Evolutionary conservation across 2,113 vertebrate species (phyloP), one percentile per base, ranked within the genome.

Genomic region (Alaudala cheleensis): DNA sequence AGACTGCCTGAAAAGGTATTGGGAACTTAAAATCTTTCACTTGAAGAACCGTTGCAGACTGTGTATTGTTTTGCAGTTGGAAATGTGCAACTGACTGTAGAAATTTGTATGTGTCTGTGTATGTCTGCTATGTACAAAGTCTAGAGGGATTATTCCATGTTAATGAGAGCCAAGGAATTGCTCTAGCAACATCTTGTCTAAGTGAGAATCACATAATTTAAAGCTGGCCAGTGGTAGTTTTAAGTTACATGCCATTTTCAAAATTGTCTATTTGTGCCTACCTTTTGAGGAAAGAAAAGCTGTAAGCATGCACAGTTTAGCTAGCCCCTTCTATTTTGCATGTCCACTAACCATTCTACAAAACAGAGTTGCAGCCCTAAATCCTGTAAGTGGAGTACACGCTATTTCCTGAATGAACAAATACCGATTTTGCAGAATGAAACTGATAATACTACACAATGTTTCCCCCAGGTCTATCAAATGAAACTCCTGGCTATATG

Each of bases 131-230:
- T 21, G 95, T 97, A 95, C 86, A 93, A 98, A 97, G 93, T 97
- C 98, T 95, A 92, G 83, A 88, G 97, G 96, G 97, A 97, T 91
- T 94, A 76, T 84, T 96, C 86, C 93, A 95, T 92, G 94, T 92
- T 97, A 98, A 98, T 97, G 96, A 98, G 96, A 97, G 89, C 80
- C 95, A 94, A 97, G 95, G 94, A 97, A 97, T 97, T 97, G 90
- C 93, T 97, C 81, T 80, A 93, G 86, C 96, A 97, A 80, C 92
- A 93, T 96, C 90, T 94, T 97, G 92, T 88, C 6, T 88, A 97
- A 96, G 95, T 96, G 97, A 95, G 94, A 98, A 97, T 97, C 95
- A 97, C 96, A 97, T 97, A 97, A 98, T 97, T 97, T 97, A 97
- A 95, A 96, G 85, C 92, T 97, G 96, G 72, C 89, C 91, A 96